A percentile compares a stretch with the other conserved stretches of the same genome.
Evolutionary conservation across 2,888 invertebrate species (phyloP).

Genomic region (Scaeva pyrastri): DNA sequence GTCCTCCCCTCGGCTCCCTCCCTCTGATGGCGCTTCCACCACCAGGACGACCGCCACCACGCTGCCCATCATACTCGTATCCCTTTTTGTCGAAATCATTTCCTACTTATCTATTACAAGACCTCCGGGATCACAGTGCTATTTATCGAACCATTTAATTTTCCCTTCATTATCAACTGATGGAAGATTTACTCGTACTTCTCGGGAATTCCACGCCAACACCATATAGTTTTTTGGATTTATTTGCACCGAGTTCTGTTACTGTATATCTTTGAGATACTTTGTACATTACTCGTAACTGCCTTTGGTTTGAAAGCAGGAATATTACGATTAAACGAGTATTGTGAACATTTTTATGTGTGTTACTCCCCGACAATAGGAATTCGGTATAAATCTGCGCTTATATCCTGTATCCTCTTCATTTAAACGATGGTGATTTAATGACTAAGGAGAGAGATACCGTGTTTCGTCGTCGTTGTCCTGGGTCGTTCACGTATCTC

Average conservation of each 20-base stretch:
- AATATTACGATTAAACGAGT: background rate
- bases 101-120: conserved; percentile 1
- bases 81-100: background rate
- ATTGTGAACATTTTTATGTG: background rate
- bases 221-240: conserved; percentile 1
- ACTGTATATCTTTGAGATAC: too few species aligned
- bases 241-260: background rate
- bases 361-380: background rate
- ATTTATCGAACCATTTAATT: conserved; percentile 17
- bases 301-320: background rate
- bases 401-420: conserved; percentile 26
- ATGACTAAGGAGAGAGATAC: conserved; percentile 49
- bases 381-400: conserved; percentile 23
- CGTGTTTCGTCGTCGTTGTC: background rate
- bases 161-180: background rate
- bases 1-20: background rate
- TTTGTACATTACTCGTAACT: background rate
- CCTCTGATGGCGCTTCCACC: too few species aligned
- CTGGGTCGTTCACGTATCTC: conserved; percentile 37
- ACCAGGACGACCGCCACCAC: too few species aligned
- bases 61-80: too few species aligned
- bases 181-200: conserved; percentile 25
- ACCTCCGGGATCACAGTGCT: background rate
- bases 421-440: conserved; percentile 61
- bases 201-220: background rate